A percentile compares a stretch with the other conserved stretches of the same genome.
Evolutionary conservation across 2,888 invertebrate species (phyloP).

Genomic region (Clivina fossor): DNA sequence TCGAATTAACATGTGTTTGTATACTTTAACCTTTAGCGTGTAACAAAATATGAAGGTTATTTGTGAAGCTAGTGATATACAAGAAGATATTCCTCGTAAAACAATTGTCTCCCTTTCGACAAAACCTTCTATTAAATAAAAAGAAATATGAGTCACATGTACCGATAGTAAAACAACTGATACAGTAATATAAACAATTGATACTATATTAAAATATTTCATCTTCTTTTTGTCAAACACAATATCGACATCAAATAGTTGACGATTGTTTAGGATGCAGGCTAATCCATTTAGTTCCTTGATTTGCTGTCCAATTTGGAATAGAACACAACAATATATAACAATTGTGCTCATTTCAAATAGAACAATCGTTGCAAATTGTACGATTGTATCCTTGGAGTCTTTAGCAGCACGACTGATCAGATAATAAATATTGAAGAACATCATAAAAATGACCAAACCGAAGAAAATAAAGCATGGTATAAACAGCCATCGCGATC

Average conservation of each 20-base stretch:
- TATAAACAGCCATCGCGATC: background rate
- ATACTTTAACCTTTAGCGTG: slow-evolving; percentile 10
- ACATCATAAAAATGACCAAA: slow-evolving; percentile 16
- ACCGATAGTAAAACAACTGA: background rate
- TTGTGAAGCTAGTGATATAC: slow-evolving; percentile 16
- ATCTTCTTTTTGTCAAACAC: slow-evolving; percentile 23
- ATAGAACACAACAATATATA: slow-evolving; percentile 13
- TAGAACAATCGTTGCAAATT: slow-evolving; percentile 33
- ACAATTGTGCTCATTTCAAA: slow-evolving; percentile 30
- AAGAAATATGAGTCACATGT: slow-evolving; percentile 4
- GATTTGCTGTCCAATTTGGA: slow-evolving; percentile 16
- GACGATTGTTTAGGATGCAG: slow-evolving; percentile 26
- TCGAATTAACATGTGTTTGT: slow-evolving; percentile 8
- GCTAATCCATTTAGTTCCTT: slow-evolving; percentile 35
- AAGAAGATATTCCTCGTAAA: slow-evolving; percentile 7
- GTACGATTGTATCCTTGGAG: slow-evolving; percentile 14
- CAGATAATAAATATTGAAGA: slow-evolving; percentile 15
- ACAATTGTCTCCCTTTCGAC: too few relatives aligned
- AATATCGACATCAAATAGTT: slow-evolving; percentile 25
- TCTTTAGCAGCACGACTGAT: background rate
- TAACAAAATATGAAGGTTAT: slow-evolving; percentile 13
- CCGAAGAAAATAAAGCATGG: background rate
- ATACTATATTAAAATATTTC: slow-evolving; percentile 3
- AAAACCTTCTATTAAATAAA: too few relatives aligned
- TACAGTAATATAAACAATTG: background rate